phyloP scores from a whole-genome alignment of 2,888 invertebrate species.

The Phlogophora meticulosa region DNA sequence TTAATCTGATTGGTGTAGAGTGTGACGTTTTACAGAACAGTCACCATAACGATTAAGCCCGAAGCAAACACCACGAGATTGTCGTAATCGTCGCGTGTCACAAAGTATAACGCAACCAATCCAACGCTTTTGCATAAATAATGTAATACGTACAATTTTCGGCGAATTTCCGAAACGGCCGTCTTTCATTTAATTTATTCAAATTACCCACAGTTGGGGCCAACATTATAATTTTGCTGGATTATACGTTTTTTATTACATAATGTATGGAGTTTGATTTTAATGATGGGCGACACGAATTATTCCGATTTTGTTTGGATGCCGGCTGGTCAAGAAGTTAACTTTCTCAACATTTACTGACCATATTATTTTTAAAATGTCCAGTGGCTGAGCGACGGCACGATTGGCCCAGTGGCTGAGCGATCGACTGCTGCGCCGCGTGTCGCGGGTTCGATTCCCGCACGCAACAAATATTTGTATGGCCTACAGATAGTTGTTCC shows the following conservation, averaged over 20 bases:
- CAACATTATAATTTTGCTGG: constrained; percentile 71
- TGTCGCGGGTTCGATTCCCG: no score
- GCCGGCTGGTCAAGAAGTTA: not conserved
- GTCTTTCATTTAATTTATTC: constrained; percentile 71
- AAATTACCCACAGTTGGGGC: constrained; percentile 68
- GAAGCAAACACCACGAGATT: constrained; percentile 36
- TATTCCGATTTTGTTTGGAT: constrained; percentile 44
- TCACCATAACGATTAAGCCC: not conserved
- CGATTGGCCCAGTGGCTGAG: no score
- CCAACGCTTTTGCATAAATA: constrained; percentile 68
- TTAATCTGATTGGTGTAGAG: constrained; percentile 10
- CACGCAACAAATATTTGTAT: no score
- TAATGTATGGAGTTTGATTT: constrained; percentile 63
- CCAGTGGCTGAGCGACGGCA: no score
- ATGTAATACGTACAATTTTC: constrained; percentile 69
- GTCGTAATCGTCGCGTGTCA: constrained; percentile 57
- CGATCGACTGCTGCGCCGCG: no score
- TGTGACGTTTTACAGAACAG: not conserved
- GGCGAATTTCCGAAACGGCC: constrained; percentile 67
- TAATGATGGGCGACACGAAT: constrained; percentile 66
- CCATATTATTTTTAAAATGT: rapidly evolving
- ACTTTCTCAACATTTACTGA: not conserved
- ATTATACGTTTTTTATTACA: constrained; percentile 66
- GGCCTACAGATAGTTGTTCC: no score
- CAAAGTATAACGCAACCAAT: constrained; percentile 60